Conservation (phyloP, 2,113 vertebrate genomes). For the Eubucco bourcierii region DNA sequence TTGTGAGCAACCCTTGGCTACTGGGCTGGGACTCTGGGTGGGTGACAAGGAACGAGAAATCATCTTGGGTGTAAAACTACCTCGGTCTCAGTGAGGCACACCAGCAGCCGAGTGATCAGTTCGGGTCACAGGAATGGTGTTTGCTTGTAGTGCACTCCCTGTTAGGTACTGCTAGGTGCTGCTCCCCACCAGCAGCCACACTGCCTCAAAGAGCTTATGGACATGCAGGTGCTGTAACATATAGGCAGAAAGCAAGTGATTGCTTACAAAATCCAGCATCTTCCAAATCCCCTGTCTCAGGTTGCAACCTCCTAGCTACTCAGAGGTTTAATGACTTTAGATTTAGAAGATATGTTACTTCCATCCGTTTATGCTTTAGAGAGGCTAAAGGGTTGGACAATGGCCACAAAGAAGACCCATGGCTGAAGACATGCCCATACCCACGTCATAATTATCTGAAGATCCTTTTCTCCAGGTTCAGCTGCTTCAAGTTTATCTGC, state of each 20-base stretch:
- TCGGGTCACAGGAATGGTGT: accelerated
- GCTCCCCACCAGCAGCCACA: accelerated
- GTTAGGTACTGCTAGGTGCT: background rate
- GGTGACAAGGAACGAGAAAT: background rate
- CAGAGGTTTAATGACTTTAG: background rate
- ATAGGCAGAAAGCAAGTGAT: background rate
- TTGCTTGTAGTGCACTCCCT: background rate
- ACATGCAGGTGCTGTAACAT: background rate
- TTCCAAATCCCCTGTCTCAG: background rate
- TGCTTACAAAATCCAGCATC: background rate
- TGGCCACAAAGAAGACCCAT: background rate
- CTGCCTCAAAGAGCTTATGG: background rate
- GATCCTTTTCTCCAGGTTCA: background rate
- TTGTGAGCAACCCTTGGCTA: accelerated
- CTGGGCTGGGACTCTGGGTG: background rate
- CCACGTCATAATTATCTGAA: background rate
- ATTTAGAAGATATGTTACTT: background rate
- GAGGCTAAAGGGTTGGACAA: background rate
- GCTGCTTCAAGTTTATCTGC: background rate
- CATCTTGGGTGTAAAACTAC: background rate
- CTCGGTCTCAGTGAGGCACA: accelerated
- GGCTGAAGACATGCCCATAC: background rate
- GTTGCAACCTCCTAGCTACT: background rate
- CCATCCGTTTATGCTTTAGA: background rate
- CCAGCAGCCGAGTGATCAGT: background rate